Percentiles rank a stretch among this genome's conserved stretches.
These are phyloP conservation scores for Heliconius eleuchia DNA, from an alignment of 1,140 invertebrate genomes.

Conservation along the genomic window DNA sequence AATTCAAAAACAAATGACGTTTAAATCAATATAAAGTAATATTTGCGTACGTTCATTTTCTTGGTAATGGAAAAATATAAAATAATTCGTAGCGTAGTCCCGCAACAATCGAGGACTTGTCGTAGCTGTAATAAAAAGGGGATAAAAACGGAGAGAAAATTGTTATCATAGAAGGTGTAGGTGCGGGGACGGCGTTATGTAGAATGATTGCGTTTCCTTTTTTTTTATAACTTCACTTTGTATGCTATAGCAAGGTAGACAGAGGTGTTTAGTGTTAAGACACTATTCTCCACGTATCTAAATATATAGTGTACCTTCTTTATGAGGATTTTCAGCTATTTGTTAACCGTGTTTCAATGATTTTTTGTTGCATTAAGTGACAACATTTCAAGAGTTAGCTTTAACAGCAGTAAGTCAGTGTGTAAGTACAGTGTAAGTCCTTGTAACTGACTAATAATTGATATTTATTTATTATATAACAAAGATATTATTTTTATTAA, in stretches of 20 bases:
- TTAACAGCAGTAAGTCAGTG: no score
- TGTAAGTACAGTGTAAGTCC: no score
- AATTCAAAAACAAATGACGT: not conserved
- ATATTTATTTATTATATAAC: not conserved
- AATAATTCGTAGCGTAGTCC: conserved; percentile 48
- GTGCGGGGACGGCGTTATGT: conserved; percentile 49
- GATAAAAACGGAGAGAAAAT: conserved; percentile 66
- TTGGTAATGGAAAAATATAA: conserved; percentile 46
- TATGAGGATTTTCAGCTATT: no score
- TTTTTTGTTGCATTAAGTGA: no score
- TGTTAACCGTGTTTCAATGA: no score
- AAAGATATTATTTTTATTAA: no score
- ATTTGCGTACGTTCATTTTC: conserved; percentile 36
- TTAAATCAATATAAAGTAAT: conserved; percentile 18
- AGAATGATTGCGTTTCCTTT: conserved; percentile 1
- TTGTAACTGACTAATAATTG: not conserved
- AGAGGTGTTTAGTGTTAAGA: no score
- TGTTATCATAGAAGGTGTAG: conserved; percentile 63
- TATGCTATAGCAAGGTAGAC: not conserved
- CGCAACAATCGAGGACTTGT: conserved; percentile 55
- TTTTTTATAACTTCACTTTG: not conserved
- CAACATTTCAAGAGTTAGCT: no score
- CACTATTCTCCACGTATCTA: no score
- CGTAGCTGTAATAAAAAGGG: conserved; percentile 57
- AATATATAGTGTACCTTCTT: no score